Percentiles rank a stretch among this genome's conserved stretches.
Evolutionary conservation across 2,113 vertebrate species (phyloP).

Genomic region (Dipodomys merriami): DNA sequence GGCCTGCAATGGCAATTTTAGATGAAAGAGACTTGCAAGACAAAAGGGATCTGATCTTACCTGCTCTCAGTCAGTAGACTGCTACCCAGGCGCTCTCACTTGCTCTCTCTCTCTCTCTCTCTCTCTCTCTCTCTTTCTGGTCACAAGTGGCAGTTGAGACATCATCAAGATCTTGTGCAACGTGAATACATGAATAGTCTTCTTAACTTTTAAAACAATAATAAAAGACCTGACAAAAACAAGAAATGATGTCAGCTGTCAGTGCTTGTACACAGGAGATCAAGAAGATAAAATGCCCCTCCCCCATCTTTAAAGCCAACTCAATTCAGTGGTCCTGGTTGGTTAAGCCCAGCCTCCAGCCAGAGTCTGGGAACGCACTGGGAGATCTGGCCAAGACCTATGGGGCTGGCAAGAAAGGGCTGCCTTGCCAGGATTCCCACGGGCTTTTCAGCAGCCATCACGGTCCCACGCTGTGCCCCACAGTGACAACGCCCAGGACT

Average conservation of each 20-base stretch:
- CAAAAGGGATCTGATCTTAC: not conserved
- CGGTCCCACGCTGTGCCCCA: not conserved
- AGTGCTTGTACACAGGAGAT: not conserved
- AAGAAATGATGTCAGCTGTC: not conserved
- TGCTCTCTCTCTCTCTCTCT: not conserved
- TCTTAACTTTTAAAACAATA: not conserved
- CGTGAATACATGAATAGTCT: not conserved
- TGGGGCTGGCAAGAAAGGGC: not conserved
- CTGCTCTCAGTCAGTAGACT: not conserved
- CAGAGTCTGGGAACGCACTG: not conserved
- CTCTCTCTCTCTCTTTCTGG: not conserved
- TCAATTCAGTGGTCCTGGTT: not conserved
- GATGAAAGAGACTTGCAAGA: not conserved
- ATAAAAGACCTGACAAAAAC: not conserved
- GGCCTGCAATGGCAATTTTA: not conserved
- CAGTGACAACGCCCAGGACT: not conserved
- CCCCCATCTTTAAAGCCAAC: not conserved
- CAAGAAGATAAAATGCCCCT: not conserved
- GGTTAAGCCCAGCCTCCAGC: not conserved
- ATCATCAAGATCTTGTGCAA: not conserved
- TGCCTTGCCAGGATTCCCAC: not conserved
- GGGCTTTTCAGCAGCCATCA: not conserved
- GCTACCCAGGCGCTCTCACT: not conserved
- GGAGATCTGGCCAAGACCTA: not conserved
- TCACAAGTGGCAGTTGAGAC: not conserved